Evolutionary conservation across 1,140 invertebrate species (phyloP).

Genomic region (Neuroterus valhalla): DNA sequence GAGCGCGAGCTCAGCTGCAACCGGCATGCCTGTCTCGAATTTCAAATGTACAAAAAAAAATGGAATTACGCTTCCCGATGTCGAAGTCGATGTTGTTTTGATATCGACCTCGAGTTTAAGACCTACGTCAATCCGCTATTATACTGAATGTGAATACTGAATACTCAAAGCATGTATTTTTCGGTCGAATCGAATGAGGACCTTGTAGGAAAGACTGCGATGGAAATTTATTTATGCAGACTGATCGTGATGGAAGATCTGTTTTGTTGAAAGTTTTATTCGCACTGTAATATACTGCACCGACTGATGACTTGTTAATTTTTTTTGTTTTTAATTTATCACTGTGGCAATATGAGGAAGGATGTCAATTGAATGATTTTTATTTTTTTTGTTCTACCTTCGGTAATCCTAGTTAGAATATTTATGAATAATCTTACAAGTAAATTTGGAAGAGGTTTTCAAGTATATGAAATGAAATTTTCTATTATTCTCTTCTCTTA

Average conservation of each 20-base stretch:
- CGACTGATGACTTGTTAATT: background rate
- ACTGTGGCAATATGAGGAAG: background rate
- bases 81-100: background rate
- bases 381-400: background rate
- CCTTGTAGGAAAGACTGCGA: background rate
- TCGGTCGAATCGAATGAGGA: background rate
- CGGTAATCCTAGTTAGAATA: background rate
- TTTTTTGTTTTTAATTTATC: constrained; percentile 1
- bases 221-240: constrained; percentile 3
- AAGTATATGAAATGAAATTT: background rate
- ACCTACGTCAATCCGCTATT: background rate
- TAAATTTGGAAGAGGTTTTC: background rate
- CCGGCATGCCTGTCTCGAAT: background rate
- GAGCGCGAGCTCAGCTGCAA: background rate
- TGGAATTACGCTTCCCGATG: constrained; percentile 12
- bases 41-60: constrained; percentile 20
- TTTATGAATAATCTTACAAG: background rate
- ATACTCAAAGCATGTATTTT: background rate
- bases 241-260: background rate
- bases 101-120: background rate
- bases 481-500: background rate
- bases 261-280: constrained; percentile 5
- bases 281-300: constrained; percentile 10
- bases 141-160: background rate
- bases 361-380: background rate